These are phyloP conservation scores for Elanoides forficatus DNA, from an alignment of 2,113 vertebrate species.

Conservation along the genomic window DNA sequence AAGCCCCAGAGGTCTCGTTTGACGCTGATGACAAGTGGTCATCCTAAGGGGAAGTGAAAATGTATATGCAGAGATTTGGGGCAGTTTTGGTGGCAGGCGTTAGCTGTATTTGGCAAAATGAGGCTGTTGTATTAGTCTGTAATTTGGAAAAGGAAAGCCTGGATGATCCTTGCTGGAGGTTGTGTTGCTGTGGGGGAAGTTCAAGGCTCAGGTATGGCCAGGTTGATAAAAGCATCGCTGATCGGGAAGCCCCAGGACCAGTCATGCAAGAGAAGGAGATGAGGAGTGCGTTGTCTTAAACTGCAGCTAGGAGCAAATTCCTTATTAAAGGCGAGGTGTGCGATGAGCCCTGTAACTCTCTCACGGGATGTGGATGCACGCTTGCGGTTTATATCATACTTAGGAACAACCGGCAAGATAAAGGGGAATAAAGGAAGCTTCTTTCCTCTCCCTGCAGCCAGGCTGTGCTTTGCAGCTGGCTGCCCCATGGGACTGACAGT, in stretches of 20 bases:
- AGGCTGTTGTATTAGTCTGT: background rate
- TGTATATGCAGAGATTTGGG: fast-evolving
- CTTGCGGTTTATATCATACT: fast-evolving
- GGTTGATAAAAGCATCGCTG: background rate
- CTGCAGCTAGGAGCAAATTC: background rate
- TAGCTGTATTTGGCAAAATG: background rate
- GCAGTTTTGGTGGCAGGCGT: background rate
- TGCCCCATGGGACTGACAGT: background rate
- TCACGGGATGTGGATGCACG: fast-evolving
- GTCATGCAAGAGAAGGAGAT: background rate
- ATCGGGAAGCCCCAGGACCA: background rate
- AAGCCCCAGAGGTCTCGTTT: background rate
- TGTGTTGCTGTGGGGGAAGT: background rate
- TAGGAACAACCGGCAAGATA: background rate
- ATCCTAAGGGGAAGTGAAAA: background rate
- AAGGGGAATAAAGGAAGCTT: background rate
- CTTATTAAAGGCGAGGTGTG: background rate
- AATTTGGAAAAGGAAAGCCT: background rate
- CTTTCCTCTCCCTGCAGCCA: background rate
- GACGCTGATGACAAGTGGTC: background rate
- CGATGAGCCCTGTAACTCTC: background rate
- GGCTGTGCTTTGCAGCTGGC: background rate
- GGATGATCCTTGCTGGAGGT: background rate
- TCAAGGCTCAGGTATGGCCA: background rate
- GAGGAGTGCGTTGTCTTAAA: background rate